Evolutionary conservation across 1,140 invertebrate genomes (phyloP).

Genomic region (Drosophila sechellia): DNA sequence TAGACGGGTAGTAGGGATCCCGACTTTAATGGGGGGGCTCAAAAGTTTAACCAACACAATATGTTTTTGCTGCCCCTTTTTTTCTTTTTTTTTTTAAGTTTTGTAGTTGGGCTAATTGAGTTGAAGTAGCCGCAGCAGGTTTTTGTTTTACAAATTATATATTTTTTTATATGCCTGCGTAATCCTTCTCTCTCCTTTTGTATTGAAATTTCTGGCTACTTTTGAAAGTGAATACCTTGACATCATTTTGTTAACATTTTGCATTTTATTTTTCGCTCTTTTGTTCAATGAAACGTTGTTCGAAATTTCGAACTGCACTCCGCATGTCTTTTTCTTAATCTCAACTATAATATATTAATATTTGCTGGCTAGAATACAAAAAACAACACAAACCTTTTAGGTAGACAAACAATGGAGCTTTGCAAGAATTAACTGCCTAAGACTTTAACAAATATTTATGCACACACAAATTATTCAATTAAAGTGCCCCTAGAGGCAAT

Average conservation of each 20-base stretch:
- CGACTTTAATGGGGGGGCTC: conserved; percentile 34
- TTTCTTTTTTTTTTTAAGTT: conserved; percentile 1
- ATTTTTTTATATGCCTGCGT: conserved; percentile 41
- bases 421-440: conserved; percentile 38
- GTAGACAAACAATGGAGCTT: conserved; percentile 32
- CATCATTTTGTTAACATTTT: conserved; percentile 58
- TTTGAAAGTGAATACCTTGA: conserved; percentile 79
- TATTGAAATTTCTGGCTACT: conserved; percentile 54
- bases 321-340: conserved; percentile 1
- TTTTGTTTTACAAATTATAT: conserved; percentile 52
- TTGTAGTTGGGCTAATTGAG: conserved; percentile 37
- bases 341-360: conserved; percentile 42
- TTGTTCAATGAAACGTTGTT: conserved; percentile 26
- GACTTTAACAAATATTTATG: conserved; percentile 64
- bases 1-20: background rate
- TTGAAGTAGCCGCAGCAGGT: conserved; percentile 47
- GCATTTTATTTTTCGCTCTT: conserved; percentile 20
- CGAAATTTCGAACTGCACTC: conserved; percentile 23
- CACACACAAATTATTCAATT: conserved; percentile 65
- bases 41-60: conserved; percentile 32
- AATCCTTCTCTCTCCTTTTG: conserved; percentile 34
- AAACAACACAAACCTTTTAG: conserved; percentile 30
- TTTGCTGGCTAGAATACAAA: conserved; percentile 13
- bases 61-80: conserved; percentile 15
- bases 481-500: conserved; percentile 33